Percentiles rank a stretch among this genome's conserved stretches.
phyloP scores from a whole-genome alignment of 2,888 invertebrate genomes.

The Heliconius ismenius region DNA sequence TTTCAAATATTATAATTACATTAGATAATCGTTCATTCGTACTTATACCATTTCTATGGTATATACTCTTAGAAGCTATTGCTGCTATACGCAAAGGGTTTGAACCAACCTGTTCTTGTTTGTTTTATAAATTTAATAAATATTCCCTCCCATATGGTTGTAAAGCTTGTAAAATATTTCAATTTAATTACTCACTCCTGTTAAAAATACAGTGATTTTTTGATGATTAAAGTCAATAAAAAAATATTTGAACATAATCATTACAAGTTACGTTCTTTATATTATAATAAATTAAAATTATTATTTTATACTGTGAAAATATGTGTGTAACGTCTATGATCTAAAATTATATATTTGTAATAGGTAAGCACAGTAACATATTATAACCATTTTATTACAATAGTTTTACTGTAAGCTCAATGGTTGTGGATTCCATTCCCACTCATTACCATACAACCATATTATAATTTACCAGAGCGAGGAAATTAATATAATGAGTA shows the following conservation, averaged over 20 bases:
- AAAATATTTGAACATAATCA: background rate
- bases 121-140: slow-evolving; percentile 43
- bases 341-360: no score
- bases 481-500: no score
- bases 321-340: no score
- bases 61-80: background rate
- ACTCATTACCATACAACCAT: no score
- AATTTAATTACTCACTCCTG: slow-evolving; percentile 30
- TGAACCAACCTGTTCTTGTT: slow-evolving; percentile 34
- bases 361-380: no score
- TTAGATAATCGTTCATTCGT: background rate
- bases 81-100: slow-evolving; percentile 11
- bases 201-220: slow-evolving; percentile 15
- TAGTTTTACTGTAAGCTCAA: no score
- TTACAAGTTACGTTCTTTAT: background rate
- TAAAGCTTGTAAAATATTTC: slow-evolving; percentile 25
- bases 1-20: no score
- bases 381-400: no score
- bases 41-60: background rate
- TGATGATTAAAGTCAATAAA: slow-evolving; percentile 1
- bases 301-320: no score
- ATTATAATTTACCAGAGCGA: no score
- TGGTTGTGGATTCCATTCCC: no score
- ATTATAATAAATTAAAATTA: no score
- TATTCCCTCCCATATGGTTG: slow-evolving; percentile 12